Conservation (phyloP, 2,797 vertebrate species). For the Nyctalus aviator region DNA sequence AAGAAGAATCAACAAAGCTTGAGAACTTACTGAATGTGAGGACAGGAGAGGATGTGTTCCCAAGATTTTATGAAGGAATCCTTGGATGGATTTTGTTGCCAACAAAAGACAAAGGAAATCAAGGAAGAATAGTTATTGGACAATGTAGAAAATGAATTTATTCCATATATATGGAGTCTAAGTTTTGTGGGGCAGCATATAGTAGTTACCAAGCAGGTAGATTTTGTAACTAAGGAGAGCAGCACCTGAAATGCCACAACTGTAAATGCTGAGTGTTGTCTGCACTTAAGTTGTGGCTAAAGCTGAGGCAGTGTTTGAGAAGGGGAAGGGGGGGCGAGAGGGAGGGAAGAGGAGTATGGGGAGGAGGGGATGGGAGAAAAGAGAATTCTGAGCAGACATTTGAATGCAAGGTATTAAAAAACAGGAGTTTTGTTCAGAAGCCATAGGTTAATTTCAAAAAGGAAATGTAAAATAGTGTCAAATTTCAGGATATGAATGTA, state of each 20-base stretch:
- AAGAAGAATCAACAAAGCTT: not conserved
- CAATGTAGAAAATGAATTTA: not conserved
- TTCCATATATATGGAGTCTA: not conserved
- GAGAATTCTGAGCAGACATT: not conserved
- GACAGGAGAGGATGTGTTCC: not conserved
- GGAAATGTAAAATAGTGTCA: not conserved
- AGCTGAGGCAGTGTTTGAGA: not conserved
- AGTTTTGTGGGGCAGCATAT: not conserved
- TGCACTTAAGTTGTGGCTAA: not conserved
- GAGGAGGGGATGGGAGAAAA: not conserved
- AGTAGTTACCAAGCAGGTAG: not conserved
- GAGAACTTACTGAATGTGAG: not conserved
- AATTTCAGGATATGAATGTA: not conserved
- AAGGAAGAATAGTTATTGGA: not conserved
- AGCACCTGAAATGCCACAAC: not conserved
- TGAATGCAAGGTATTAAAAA: not conserved
- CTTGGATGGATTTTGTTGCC: not conserved
- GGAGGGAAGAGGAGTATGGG: too few species aligned
- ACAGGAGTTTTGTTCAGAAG: not conserved
- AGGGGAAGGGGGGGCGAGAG: too few species aligned
- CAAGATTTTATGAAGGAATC: not conserved
- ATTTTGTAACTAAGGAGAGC: not conserved
- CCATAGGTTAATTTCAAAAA: conserved; percentile 10
- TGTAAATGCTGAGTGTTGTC: not conserved
- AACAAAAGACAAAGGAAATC: not conserved